A percentile compares a stretch with the other conserved stretches of the same genome.
These are phyloP conservation scores for Plecotus auritus DNA, from an alignment of 2,113 vertebrate genomes.

Conservation along the genomic window DNA sequence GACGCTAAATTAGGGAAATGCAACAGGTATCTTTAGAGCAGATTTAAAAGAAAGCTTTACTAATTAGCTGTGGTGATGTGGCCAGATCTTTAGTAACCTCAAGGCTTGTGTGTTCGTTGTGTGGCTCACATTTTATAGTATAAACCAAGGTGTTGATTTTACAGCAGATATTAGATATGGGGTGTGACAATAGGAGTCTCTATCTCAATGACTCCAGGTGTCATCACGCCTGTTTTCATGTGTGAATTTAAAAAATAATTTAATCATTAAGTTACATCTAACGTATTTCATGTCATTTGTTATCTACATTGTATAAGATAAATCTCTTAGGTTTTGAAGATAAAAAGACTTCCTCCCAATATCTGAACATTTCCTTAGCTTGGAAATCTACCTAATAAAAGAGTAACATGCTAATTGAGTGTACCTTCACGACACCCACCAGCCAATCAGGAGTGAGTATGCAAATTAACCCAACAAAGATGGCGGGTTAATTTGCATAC, in stretches of 20 bases:
- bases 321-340: not conserved
- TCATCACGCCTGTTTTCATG: not conserved
- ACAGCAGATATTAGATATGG: not conserved
- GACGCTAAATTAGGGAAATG: conserved; percentile 29
- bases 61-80: not conserved
- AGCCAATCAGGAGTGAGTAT: too few species aligned
- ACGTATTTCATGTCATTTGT: not conserved
- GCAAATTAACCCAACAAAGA: too few species aligned
- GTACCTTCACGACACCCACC: too few species aligned
- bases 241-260: not conserved
- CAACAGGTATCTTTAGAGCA: conserved; percentile 4
- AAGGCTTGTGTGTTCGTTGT: not conserved
- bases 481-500: too few species aligned
- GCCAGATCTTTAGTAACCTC: not conserved
- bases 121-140: not conserved
- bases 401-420: too few species aligned
- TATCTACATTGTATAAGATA: not conserved
- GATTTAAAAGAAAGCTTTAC: not conserved
- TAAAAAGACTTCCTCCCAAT: not conserved
- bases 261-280: not conserved
- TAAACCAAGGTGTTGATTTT: not conserved
- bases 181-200: accelerated
- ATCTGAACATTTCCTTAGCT: not conserved
- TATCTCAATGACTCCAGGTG: not conserved
- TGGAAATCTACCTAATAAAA: not conserved